These are phyloP conservation scores for Otis tarda DNA, from an alignment of 2,113 vertebrate genomes.

Conservation along the genomic window DNA sequence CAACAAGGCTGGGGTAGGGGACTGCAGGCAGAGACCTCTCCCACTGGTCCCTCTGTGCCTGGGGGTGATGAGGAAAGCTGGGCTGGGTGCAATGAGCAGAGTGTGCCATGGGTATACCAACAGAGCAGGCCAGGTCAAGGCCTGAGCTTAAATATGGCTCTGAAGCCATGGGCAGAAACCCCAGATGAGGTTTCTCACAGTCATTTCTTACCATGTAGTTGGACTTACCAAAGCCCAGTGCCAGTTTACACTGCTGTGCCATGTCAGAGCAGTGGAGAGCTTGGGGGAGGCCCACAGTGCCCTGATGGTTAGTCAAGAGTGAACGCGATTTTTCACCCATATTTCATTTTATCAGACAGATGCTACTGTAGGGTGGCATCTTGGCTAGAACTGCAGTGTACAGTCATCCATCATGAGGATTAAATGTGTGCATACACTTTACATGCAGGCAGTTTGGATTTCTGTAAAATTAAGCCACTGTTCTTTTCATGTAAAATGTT, in stretches of 20 bases:
- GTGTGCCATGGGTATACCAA: not conserved
- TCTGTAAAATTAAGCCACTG: not conserved
- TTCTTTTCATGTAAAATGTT: not conserved
- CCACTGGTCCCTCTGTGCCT: rapidly evolving
- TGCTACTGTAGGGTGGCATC: not conserved
- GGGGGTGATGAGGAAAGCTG: not conserved
- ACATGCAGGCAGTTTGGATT: not conserved
- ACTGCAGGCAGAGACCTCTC: not conserved
- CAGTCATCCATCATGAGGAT: not conserved
- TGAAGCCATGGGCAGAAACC: not conserved
- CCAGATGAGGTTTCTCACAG: not conserved
- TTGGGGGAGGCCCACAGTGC: not conserved
- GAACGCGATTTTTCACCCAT: not conserved
- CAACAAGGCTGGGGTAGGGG: too few relatives aligned
- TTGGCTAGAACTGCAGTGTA: not conserved
- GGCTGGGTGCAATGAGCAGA: not conserved
- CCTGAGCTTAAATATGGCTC: not conserved
- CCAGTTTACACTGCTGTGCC: not conserved
- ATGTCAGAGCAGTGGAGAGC: not conserved
- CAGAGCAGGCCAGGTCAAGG: not conserved
- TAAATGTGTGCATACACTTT: not conserved
- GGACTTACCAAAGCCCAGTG: rapidly evolving
- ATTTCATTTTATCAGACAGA: not conserved
- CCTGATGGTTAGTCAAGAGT: not conserved
- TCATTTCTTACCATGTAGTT: not conserved